phyloP scores from a whole-genome alignment of 2,113 vertebrate species.

The Nesogale talazaci region DNA sequence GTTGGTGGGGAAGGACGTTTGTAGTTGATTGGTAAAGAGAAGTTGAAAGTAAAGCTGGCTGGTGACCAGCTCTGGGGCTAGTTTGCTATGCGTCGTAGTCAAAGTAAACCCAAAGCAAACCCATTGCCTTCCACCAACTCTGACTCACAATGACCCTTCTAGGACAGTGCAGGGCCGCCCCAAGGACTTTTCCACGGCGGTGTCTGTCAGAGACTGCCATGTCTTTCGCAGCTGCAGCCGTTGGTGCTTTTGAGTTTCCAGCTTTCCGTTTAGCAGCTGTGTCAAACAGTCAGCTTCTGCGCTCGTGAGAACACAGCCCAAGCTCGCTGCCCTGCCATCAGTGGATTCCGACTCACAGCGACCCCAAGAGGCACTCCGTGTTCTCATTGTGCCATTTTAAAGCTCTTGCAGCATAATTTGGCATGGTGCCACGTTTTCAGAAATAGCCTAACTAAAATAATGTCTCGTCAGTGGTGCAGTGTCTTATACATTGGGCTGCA shows the following conservation, averaged over 20 bases:
- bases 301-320: no score
- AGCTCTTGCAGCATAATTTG: slow-evolving; percentile 26
- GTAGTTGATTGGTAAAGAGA: slow-evolving; percentile 34
- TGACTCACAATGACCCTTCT: not conserved
- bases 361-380: not conserved
- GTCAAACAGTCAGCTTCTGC: not conserved
- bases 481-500: no score
- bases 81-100: not conserved
- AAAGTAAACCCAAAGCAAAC: not conserved
- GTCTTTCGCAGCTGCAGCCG: not conserved
- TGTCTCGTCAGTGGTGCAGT: no score
- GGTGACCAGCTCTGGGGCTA: slow-evolving; percentile 37
- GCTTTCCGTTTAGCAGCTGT: not conserved
- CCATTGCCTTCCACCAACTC: no score
- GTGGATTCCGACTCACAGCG: no score
- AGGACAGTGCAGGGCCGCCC: not conserved
- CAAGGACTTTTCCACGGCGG: not conserved
- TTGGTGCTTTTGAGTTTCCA: not conserved
- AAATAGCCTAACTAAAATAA: not conserved
- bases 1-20: slow-evolving; percentile 16
- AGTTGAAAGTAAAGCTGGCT: not conserved
- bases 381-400: slow-evolving; percentile 43
- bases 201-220: not conserved
- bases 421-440: slow-evolving; percentile 27
- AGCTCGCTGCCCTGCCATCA: not conserved